Conservation (phyloP, 2,797 vertebrate species). For the Serranus cabrilla region DNA sequence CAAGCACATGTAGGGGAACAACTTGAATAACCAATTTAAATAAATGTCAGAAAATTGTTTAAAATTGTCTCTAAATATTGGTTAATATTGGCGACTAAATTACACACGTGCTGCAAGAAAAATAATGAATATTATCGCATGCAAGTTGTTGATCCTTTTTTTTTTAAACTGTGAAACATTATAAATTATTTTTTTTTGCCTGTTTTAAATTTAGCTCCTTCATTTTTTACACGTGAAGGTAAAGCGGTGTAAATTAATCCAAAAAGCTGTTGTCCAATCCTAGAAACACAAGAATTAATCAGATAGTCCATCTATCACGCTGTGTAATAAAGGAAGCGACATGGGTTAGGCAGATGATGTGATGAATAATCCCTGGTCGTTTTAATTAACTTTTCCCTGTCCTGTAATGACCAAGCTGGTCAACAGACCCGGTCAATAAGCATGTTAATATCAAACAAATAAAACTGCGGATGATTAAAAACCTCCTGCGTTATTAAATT, state of each 20-base stretch:
- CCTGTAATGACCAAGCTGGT: slow-evolving; percentile 99
- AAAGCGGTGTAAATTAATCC: slow-evolving; percentile 92
- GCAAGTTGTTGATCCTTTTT: not conserved
- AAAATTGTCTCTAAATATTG: slow-evolving; percentile 23
- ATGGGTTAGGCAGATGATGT: slow-evolving; percentile 98
- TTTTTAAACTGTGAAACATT: slow-evolving; percentile 23
- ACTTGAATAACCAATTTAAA: not conserved
- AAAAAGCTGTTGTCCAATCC: slow-evolving; percentile 91
- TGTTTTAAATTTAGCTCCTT: slow-evolving; percentile 28
- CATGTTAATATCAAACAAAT: slow-evolving; percentile 99
- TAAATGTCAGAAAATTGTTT: not conserved
- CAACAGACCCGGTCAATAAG: slow-evolving; percentile 99
- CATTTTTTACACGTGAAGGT: slow-evolving; percentile 80
- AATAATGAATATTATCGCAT: slow-evolving; percentile 21
- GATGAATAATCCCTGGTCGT: slow-evolving; percentile 99
- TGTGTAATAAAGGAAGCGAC: slow-evolving; percentile 97
- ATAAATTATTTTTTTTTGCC: slow-evolving; percentile 10
- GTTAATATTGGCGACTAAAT: not conserved
- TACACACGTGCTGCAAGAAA: not conserved
- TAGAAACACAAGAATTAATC: slow-evolving; percentile 99
- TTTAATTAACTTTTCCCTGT: slow-evolving; percentile 99
- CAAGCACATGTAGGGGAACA: slow-evolving; percentile 6
- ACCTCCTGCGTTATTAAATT: slow-evolving; percentile 99
- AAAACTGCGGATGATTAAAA: slow-evolving; percentile 99
- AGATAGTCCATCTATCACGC: slow-evolving; percentile 97